Conservation (phyloP, 37 sponge, comb jelly and placozoan genomes). For the Haliclona indistincta region DNA sequence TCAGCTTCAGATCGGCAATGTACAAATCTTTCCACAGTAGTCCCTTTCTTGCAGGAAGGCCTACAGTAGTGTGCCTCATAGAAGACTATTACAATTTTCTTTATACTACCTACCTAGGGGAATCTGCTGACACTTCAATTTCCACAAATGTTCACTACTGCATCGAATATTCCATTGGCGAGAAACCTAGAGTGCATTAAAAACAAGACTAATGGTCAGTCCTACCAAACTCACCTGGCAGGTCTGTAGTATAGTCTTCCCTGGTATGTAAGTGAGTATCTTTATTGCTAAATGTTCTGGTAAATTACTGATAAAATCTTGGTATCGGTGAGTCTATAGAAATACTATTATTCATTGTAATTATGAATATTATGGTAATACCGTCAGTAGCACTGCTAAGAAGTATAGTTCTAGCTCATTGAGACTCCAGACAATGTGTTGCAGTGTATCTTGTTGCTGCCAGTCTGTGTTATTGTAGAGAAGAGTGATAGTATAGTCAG, state of each 20-base stretch:
- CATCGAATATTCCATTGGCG: slow-evolving; percentile 35
- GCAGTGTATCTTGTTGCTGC: slow-evolving; percentile 71
- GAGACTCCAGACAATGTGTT: slow-evolving; percentile 53
- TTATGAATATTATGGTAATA: slow-evolving; percentile 1
- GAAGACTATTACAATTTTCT: not conserved
- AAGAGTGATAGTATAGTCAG: not conserved
- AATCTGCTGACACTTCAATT: slow-evolving; percentile 10
- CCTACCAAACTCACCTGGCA: slow-evolving; percentile 27
- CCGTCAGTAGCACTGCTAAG: slow-evolving; percentile 54
- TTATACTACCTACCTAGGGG: slow-evolving; percentile 24
- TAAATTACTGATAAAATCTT: slow-evolving; percentile 43
- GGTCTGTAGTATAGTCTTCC: slow-evolving; percentile 47
- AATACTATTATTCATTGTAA: not conserved
- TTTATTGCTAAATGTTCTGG: slow-evolving; percentile 26
- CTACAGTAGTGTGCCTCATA: slow-evolving; percentile 9
- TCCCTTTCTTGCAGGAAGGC: slow-evolving; percentile 29
- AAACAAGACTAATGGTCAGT: not conserved
- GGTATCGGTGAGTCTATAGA: slow-evolving; percentile 39
- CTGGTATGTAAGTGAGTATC: slow-evolving; percentile 34
- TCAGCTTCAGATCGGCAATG: slow-evolving; percentile 50
- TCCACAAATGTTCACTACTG: slow-evolving; percentile 56
- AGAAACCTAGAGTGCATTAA: slow-evolving; percentile 38
- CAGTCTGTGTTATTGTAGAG: slow-evolving; percentile 32
- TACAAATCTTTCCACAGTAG: slow-evolving; percentile 51
- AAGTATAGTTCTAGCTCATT: slow-evolving; percentile 41